Percentiles rank a stretch among this genome's conserved stretches.
These are phyloP conservation scores for Drosophila ochracea DNA, from an alignment of 2,888 invertebrate genomes.

Conservation along the genomic window DNA sequence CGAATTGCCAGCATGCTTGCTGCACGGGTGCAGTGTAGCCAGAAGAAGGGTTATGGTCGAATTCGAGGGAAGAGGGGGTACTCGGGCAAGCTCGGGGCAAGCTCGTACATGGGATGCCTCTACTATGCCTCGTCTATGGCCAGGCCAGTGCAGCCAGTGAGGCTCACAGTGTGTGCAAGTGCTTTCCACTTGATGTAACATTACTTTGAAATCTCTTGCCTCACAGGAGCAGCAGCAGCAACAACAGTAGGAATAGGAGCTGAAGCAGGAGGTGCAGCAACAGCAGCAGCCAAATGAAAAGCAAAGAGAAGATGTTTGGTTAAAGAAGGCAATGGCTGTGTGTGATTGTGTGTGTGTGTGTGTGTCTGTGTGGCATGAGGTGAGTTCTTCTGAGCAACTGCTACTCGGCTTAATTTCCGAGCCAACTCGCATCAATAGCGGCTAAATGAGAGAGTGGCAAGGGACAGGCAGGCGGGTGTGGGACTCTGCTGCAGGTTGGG, in stretches of 20 bases:
- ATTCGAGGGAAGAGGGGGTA: not conserved
- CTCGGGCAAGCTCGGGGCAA: conserved; percentile 7
- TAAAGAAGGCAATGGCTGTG: conserved; percentile 34
- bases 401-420: conserved; percentile 77
- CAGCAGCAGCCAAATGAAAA: conserved; percentile 65
- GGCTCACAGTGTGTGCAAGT: conserved; percentile 67
- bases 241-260: conserved; percentile 15
- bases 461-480: not conserved
- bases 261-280: conserved; percentile 25
- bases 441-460: conserved; percentile 10
- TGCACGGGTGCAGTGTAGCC: conserved; percentile 38
- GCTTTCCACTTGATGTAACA: conserved; percentile 81
- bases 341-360: not conserved
- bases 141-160: conserved; percentile 24
- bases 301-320: conserved; percentile 77
- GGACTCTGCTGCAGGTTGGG: conserved; percentile 7
- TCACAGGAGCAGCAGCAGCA: conserved; percentile 32
- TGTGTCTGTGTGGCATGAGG: conserved; percentile 5
- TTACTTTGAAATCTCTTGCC: conserved; percentile 78
- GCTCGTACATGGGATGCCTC: conserved; percentile 40
- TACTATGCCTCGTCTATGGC: conserved; percentile 45
- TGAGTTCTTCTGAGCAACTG: conserved; percentile 39
- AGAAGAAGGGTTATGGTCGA: not conserved
- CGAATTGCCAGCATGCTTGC: conserved; percentile 56
- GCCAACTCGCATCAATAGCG: conserved; percentile 53